These are phyloP conservation scores for Megaleporinus macrocephalus DNA, from an alignment of 2,113 vertebrate genomes.

Conservation along the genomic window DNA sequence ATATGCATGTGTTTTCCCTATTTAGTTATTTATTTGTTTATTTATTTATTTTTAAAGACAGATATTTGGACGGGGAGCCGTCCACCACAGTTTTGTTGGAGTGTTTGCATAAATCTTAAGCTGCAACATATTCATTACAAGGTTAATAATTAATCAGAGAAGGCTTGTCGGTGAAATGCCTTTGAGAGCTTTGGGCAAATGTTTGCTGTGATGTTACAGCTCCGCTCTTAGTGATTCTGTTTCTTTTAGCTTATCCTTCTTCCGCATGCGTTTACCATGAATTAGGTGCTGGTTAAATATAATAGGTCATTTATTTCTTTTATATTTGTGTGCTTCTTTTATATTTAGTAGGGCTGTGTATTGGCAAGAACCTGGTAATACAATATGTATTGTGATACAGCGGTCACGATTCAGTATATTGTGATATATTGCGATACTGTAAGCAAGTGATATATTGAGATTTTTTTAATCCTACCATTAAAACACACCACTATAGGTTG, in stretches of 20 bases:
- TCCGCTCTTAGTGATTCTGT: conserved; percentile 52
- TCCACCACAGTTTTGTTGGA: conserved; percentile 23
- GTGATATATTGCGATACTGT: no score
- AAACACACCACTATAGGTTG: no score
- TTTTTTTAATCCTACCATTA: no score
- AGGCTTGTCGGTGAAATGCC: conserved; percentile 15
- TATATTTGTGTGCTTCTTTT: not conserved
- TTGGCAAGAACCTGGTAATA: no score
- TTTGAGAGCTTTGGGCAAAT: conserved; percentile 11
- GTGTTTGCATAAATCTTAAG: conserved; percentile 35
- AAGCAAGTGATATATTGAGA: no score
- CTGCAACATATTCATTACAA: conserved; percentile 46
- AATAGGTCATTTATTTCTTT: not conserved
- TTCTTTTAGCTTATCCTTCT: conserved; percentile 40
- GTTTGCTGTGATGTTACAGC: conserved; percentile 39
- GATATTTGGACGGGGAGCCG: conserved; percentile 33
- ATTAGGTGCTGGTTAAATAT: not conserved
- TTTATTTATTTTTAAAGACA: conserved; percentile 34
- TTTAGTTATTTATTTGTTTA: not conserved
- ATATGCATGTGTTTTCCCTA: conserved; percentile 23
- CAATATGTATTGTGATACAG: no score
- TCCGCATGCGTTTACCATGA: conserved; percentile 33
- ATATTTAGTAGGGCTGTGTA: no score
- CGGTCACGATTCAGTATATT: no score
- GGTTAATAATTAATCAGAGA: conserved; percentile 26